A percentile compares a stretch with the other conserved stretches of the same genome.
These are phyloP conservation scores for Colistium nudipinnis DNA, from an alignment of 2,113 vertebrate species.

Conservation along the genomic window DNA sequence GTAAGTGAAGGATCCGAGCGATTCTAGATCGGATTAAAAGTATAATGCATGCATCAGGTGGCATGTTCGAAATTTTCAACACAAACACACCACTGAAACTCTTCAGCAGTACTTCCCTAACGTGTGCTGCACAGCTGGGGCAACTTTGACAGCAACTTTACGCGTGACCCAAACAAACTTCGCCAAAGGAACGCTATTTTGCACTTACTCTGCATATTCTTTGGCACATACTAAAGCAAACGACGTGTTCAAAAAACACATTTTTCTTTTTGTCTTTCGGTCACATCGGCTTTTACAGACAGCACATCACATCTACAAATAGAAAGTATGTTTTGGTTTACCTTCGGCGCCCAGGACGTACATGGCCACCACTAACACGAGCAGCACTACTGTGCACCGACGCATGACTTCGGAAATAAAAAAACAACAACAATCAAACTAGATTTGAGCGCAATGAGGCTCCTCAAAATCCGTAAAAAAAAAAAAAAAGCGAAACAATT, in stretches of 20 bases:
- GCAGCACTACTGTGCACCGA: conserved; percentile 86
- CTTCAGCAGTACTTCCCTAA: no score
- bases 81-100: no score
- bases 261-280: no score
- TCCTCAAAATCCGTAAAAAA: conserved; percentile 24
- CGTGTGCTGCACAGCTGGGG: not conserved
- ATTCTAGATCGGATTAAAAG: no score
- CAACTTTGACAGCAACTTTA: not conserved
- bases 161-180: not conserved
- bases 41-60: conserved; percentile 17
- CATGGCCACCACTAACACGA: conserved; percentile 88
- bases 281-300: no score
- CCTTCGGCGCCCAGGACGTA: conserved; percentile 89
- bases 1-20: no score
- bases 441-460: not conserved
- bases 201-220: no score
- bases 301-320: not conserved
- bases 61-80: no score
- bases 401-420: conserved; percentile 83
- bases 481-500: not conserved
- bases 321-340: conserved; percentile 69
- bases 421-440: not conserved
- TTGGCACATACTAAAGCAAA: no score
- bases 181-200: no score
- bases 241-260: no score